Percentiles rank a stretch among this genome's conserved stretches.
phyloP scores from a whole-genome alignment of 2,888 invertebrate genomes.

The Myopa testacea region DNA sequence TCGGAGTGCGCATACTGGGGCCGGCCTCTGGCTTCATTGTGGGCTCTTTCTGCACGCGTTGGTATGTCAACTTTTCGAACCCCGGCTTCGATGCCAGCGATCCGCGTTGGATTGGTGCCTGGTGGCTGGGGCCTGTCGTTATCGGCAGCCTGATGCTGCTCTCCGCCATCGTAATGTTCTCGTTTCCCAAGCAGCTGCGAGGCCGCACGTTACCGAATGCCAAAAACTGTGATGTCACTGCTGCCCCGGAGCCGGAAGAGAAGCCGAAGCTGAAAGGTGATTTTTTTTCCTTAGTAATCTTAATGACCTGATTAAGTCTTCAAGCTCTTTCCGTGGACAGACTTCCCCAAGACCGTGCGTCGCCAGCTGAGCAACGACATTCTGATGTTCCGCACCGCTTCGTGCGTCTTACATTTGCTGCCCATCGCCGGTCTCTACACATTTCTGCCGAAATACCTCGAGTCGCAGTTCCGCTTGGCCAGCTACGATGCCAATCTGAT shows the following conservation, averaged over 20 bases:
- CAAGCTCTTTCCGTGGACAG: conserved; percentile 63
- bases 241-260: conserved; percentile 65
- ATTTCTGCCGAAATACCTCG: conserved; percentile 92
- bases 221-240: conserved; percentile 42
- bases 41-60: conserved; percentile 87
- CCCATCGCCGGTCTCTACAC: conserved; percentile 94
- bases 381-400: conserved; percentile 90
- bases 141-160: conserved; percentile 86
- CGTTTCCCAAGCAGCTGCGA: conserved; percentile 85
- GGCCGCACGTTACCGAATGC: conserved; percentile 59
- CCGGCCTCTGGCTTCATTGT: conserved; percentile 91
- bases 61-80: conserved; percentile 85
- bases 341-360: conserved; percentile 83
- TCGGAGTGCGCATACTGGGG: conserved; percentile 90
- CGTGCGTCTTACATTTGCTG: conserved; percentile 88
- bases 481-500: conserved; percentile 92
- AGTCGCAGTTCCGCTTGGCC: conserved; percentile 90
- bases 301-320: not conserved
- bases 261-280: conserved; percentile 76
- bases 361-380: conserved; percentile 89
- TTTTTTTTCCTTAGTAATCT: not conserved
- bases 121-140: conserved; percentile 92
- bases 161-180: conserved; percentile 89
- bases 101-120: conserved; percentile 94
- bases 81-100: conserved; percentile 83